These are phyloP conservation scores for Penaeus vannamei DNA, from an alignment of 1,140 invertebrate species.

Conservation along the genomic window DNA sequence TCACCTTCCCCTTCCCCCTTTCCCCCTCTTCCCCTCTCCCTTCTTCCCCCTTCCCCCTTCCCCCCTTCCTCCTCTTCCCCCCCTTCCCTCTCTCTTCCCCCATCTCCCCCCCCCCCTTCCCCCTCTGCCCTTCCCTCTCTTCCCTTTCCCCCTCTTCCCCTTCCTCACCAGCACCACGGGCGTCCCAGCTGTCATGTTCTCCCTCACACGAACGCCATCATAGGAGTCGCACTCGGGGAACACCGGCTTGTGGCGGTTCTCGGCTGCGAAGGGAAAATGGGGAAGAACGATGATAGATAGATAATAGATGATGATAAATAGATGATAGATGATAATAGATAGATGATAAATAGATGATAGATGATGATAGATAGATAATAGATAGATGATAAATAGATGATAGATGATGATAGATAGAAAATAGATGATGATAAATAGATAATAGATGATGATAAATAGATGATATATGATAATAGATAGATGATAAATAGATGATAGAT, in stretches of 20 bases:
- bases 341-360: no score
- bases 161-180: constrained; percentile 9
- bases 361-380: no score
- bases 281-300: neutral
- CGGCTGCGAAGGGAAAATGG: neutral
- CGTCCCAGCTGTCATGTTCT: neutral
- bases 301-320: no score
- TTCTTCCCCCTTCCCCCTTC: no score
- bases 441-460: no score
- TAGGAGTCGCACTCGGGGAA: constrained; percentile 1
- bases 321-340: no score
- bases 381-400: no score
- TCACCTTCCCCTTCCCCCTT: neutral
- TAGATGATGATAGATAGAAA: no score
- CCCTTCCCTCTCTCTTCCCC: neutral
- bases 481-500: no score
- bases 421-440: no score
- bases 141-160: neutral
- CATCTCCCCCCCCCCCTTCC: neutral
- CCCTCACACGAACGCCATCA: neutral
- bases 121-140: neutral
- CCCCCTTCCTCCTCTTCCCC: neutral
- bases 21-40: neutral
- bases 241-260: constrained; percentile 20
- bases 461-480: no score